phyloP scores from a whole-genome alignment of 2,113 vertebrate species.

The Lycocorax pyrrhopterus region DNA sequence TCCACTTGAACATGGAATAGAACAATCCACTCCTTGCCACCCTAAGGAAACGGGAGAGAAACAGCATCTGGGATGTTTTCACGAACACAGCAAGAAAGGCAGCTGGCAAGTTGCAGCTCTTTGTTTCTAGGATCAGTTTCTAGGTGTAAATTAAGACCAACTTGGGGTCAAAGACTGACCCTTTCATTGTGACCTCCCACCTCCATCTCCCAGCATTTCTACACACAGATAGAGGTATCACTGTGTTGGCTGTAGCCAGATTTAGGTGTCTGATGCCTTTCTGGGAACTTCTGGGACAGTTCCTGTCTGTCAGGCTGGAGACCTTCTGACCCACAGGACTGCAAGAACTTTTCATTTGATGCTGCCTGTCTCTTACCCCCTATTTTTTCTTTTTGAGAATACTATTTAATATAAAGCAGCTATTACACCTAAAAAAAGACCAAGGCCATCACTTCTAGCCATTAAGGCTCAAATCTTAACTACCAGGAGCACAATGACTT shows the following conservation, averaged over 20 bases:
- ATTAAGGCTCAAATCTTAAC: slow-evolving; percentile 52
- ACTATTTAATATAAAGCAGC: slow-evolving; percentile 45
- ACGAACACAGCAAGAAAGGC: neutral
- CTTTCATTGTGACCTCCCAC: neutral
- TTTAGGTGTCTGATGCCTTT: neutral
- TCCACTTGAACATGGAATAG: slow-evolving; percentile 87
- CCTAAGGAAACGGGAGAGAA: slow-evolving; percentile 66
- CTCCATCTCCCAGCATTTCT: neutral
- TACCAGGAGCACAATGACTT: slow-evolving; percentile 29
- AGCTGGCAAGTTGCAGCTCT: neutral
- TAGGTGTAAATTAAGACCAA: neutral
- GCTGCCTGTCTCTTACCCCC: neutral
- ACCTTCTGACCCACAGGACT: neutral
- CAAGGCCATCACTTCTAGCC: slow-evolving; percentile 28
- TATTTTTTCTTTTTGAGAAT: neutral
- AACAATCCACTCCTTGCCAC: slow-evolving; percentile 93
- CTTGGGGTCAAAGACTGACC: neutral
- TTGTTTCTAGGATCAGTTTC: neutral
- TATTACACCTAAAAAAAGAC: slow-evolving; percentile 20
- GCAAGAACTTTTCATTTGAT: neutral
- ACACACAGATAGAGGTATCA: neutral
- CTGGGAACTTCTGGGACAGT: neutral
- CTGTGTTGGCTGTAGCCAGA: neutral
- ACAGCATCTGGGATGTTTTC: neutral
- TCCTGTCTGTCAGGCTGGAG: neutral